phyloP scores from a whole-genome alignment of 2,797 vertebrate species.

The Rousettus madagascariensis region DNA sequence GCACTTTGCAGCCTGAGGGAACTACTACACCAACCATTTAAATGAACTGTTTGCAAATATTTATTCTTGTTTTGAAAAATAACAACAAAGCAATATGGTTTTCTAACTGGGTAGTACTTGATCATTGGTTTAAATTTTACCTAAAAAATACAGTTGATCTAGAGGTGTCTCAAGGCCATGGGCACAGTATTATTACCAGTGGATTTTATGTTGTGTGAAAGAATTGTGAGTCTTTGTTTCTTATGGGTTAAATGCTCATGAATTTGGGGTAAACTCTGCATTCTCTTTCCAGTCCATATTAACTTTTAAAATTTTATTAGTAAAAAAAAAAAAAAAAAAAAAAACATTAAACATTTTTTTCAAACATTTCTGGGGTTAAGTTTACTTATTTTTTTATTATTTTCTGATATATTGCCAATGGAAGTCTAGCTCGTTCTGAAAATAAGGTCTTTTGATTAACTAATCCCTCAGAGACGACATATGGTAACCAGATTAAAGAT shows the following conservation, averaged over 20 bases:
- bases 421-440: background rate
- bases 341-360: background rate
- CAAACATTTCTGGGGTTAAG: background rate
- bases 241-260: background rate
- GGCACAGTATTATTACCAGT: background rate
- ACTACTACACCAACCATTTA: background rate
- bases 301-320: background rate
- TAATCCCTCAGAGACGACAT: slow-evolving; percentile 56
- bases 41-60: slow-evolving; percentile 7
- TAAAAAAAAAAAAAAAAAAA: slow-evolving; percentile 4
- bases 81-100: background rate
- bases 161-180: background rate
- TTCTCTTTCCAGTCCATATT: background rate
- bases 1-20: background rate
- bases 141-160: background rate
- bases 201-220: background rate
- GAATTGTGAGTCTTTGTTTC: background rate
- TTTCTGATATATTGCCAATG: background rate
- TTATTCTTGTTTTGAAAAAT: background rate
- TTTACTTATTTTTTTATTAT: background rate
- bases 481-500: slow-evolving; percentile 56
- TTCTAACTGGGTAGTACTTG: background rate
- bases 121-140: background rate
- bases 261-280: background rate
- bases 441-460: slow-evolving; percentile 54